Evolutionary conservation across 2,113 vertebrate species (phyloP).

Genomic region (Dendropsophus ebraccatus): DNA sequence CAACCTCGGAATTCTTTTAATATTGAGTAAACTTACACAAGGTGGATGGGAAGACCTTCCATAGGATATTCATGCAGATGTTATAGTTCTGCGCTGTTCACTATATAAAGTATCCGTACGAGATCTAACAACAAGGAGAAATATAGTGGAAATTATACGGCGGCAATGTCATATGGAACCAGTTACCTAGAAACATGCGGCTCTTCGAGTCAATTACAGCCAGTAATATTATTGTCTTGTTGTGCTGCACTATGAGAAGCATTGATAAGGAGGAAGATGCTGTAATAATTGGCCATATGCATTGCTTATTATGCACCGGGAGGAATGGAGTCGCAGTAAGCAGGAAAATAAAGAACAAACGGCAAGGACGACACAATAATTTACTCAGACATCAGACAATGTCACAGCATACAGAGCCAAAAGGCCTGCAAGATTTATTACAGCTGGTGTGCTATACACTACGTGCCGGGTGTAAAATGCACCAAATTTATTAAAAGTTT

Average conservation of each 20-base stretch:
- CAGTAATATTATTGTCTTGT: neutral
- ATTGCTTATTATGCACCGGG: neutral
- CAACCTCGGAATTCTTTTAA: too few species aligned
- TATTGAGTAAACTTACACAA: neutral
- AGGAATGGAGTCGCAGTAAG: neutral
- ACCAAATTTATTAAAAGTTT: too few species aligned
- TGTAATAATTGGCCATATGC: slow-evolving; percentile 1
- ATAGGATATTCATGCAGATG: neutral
- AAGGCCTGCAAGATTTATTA: too few species aligned
- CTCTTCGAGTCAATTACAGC: slow-evolving; percentile 23
- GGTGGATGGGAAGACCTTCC: neutral
- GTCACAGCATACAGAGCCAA: neutral
- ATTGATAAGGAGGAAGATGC: neutral
- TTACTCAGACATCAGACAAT: neutral
- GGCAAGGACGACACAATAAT: neutral
- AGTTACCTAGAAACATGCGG: slow-evolving; percentile 41
- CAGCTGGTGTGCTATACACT: too few species aligned
- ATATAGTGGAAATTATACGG: neutral
- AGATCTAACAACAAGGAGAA: neutral
- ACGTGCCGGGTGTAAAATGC: too few species aligned
- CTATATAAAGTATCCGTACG: neutral
- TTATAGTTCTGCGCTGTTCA: neutral
- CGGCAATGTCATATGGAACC: neutral
- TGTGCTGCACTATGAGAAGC: neutral
- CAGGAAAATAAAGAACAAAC: neutral